These are phyloP conservation scores for Harpagifer antarcticus DNA, from an alignment of 2,797 vertebrate species.

Conservation along the genomic window DNA sequence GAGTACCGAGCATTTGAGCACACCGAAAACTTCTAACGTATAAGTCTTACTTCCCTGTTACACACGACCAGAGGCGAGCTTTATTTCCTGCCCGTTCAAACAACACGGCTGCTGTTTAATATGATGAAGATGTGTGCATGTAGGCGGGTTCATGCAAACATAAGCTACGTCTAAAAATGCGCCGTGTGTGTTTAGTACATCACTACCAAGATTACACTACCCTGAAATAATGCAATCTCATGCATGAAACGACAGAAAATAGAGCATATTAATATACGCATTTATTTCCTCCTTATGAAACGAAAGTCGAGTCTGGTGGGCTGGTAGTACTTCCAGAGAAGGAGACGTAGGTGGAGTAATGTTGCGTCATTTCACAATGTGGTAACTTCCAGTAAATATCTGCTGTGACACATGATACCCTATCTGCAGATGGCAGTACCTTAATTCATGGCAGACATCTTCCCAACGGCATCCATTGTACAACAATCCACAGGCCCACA, in stretches of 20 bases:
- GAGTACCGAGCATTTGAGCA: not conserved
- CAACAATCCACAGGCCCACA: not conserved
- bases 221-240: accelerated
- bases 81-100: slow-evolving; percentile 64
- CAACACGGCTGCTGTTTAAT: not conserved
- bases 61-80: slow-evolving; percentile 32
- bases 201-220: not conserved
- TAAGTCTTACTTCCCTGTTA: slow-evolving; percentile 69
- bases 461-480: slow-evolving; percentile 21
- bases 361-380: slow-evolving; percentile 54
- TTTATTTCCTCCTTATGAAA: not conserved
- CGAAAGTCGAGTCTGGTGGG: not conserved
- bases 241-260: too few relatives aligned
- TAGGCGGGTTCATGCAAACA: not conserved
- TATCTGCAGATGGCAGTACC: slow-evolving; percentile 56
- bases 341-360: slow-evolving; percentile 58
- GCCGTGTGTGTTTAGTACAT: not conserved
- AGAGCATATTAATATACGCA: too few relatives aligned
- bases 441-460: not conserved
- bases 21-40: slow-evolving; percentile 18
- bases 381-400: slow-evolving; percentile 69
- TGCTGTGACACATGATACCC: slow-evolving; percentile 45
- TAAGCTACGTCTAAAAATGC: too few relatives aligned
- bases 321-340: slow-evolving; percentile 49
- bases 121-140: too few relatives aligned